These are phyloP conservation scores for Achroia grisella DNA, from an alignment of 1,140 invertebrate species.

Conservation along the genomic window DNA sequence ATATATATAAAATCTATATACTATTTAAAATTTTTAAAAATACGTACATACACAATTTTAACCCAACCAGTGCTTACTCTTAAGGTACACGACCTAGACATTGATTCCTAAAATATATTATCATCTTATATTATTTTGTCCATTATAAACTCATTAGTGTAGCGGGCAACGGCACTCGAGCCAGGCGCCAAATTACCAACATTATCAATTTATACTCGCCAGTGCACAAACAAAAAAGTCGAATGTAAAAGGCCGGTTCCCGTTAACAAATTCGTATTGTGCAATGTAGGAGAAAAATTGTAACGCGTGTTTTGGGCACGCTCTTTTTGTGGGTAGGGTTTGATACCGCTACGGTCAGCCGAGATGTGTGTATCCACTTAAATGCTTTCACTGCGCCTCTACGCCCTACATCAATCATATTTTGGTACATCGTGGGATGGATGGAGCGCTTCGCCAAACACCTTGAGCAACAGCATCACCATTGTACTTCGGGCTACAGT, in stretches of 20 bases:
- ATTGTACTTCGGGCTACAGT: no score
- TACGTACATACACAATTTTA: no score
- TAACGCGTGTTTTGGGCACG: conserved; percentile 51
- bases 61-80: neutral
- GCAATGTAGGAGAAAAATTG: conserved; percentile 69
- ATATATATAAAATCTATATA: no score
- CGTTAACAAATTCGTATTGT: conserved; percentile 72
- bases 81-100: conserved; percentile 56
- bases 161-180: conserved; percentile 63
- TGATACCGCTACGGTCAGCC: conserved; percentile 44
- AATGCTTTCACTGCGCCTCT: conserved; percentile 51
- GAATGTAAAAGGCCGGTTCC: conserved; percentile 64
- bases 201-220: conserved; percentile 68
- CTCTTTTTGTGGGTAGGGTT: conserved; percentile 44
- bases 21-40: no score
- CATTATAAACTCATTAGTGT: conserved; percentile 72
- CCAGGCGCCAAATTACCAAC: conserved; percentile 67
- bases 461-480: no score
- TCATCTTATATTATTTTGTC: conserved; percentile 58
- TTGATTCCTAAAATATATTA: conserved; percentile 67
- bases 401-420: conserved; percentile 44
- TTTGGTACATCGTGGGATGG: conserved; percentile 12
- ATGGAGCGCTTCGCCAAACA: neutral
- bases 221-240: conserved; percentile 67
- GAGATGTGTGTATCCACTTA: conserved; percentile 31